Percentiles rank a stretch among this genome's conserved stretches.
These are phyloP conservation scores for Gymnorhina tibicen DNA, from an alignment of 2,113 vertebrate species.

Conservation along the genomic window DNA sequence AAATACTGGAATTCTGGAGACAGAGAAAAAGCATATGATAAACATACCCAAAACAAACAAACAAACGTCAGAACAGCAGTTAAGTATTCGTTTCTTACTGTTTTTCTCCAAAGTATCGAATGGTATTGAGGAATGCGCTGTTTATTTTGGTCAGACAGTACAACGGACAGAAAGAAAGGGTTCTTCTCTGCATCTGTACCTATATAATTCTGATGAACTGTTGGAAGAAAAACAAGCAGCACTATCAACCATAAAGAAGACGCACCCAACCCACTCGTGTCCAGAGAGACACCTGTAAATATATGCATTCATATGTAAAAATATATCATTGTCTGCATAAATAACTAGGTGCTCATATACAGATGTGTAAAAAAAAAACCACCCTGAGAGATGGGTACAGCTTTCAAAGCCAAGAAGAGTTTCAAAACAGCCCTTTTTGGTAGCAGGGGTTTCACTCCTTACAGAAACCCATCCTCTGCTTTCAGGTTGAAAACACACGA, in stretches of 20 bases:
- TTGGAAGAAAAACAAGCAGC: not conserved
- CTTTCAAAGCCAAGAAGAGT: not conserved
- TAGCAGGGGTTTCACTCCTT: not conserved
- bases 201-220: constrained; percentile 97
- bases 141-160: constrained; percentile 96
- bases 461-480: not conserved
- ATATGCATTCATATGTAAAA: not conserved
- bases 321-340: not conserved
- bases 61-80: not conserved
- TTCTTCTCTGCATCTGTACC: constrained; percentile 95
- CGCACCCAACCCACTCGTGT: accelerated
- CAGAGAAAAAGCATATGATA: not conserved
- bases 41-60: not conserved
- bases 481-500: not conserved
- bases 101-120: constrained; percentile 95
- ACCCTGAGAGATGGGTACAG: not conserved
- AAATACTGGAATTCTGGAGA: not conserved
- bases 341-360: not conserved
- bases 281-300: not conserved
- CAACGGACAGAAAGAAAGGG: constrained; percentile 95
- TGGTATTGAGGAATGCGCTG: constrained; percentile 95
- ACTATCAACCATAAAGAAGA: not conserved
- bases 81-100: constrained; percentile 75
- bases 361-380: not conserved
- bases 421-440: not conserved